These are phyloP conservation scores for Onychostruthus taczanowskii DNA, from an alignment of 2,113 vertebrate genomes.

Conservation along the genomic window DNA sequence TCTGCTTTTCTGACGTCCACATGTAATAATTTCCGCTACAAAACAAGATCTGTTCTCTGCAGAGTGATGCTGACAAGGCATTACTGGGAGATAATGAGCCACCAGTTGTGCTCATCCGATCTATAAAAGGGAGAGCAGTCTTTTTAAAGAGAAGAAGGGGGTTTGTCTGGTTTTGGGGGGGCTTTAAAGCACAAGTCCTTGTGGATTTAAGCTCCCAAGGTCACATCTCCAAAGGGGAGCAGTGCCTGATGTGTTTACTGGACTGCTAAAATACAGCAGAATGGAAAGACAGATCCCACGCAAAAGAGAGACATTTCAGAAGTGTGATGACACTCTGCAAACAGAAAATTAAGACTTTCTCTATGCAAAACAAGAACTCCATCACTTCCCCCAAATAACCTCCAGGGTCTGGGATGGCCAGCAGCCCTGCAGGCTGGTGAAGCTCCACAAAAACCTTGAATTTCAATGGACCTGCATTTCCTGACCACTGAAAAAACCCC, in stretches of 20 bases:
- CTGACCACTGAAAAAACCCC: neutral
- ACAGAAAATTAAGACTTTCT: neutral
- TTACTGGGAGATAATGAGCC: conserved; percentile 44
- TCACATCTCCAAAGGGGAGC: neutral
- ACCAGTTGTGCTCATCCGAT: neutral
- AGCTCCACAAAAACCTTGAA: neutral
- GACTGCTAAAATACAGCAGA: neutral
- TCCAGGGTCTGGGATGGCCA: neutral
- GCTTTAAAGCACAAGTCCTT: neutral
- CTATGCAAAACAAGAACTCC: neutral
- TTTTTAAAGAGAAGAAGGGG: neutral
- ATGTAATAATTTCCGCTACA: neutral
- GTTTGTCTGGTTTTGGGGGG: neutral
- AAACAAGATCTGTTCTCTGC: neutral
- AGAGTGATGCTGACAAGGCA: conserved; percentile 46
- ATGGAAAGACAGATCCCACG: neutral
- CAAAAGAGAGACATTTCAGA: neutral
- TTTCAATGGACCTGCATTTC: neutral
- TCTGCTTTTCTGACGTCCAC: neutral
- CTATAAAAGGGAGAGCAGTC: neutral
- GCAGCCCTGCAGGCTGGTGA: neutral
- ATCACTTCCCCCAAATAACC: neutral
- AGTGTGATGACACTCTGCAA: neutral
- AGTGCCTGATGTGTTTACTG: neutral
- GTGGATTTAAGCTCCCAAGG: neutral